phyloP scores from a whole-genome alignment of 2,113 vertebrate species.

The Saiga tatarica region DNA sequence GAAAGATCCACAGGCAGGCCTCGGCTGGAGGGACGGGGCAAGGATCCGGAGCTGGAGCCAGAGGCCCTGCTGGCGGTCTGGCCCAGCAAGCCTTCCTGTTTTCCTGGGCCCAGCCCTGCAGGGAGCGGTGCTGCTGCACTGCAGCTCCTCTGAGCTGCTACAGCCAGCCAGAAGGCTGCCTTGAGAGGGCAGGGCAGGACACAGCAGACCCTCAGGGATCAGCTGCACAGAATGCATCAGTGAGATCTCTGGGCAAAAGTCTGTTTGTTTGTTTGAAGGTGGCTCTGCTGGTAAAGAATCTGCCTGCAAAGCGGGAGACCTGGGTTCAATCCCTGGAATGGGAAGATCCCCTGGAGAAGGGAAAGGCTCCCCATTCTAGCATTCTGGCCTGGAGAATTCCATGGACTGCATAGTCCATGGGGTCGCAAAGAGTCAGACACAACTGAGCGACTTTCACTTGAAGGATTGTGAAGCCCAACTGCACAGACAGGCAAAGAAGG shows the following conservation, averaged over 20 bases:
- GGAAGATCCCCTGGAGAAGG: neutral
- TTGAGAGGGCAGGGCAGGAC: neutral
- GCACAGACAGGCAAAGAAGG: neutral
- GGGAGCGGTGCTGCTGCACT: neutral
- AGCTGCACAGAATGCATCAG: neutral
- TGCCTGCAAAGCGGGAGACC: neutral
- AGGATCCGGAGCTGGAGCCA: constrained; percentile 28
- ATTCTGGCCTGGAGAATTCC: neutral
- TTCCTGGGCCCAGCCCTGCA: neutral
- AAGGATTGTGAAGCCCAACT: neutral
- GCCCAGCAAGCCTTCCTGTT: constrained; percentile 59
- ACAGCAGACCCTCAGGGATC: neutral
- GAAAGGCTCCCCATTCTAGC: neutral
- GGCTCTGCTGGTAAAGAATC: neutral
- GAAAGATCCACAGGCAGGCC: neutral
- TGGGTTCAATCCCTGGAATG: neutral
- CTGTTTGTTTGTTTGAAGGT: neutral
- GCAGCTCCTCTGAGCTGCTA: neutral
- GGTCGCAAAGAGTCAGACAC: neutral
- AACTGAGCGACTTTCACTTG: neutral
- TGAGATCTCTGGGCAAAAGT: neutral
- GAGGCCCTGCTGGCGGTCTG: neutral
- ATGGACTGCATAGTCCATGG: neutral
- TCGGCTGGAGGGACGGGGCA: neutral
- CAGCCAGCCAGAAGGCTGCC: neutral